phyloP scores from a whole-genome alignment of 37 sponge, comb jelly and placozoan species.

The Haliclona indistincta region DNA sequence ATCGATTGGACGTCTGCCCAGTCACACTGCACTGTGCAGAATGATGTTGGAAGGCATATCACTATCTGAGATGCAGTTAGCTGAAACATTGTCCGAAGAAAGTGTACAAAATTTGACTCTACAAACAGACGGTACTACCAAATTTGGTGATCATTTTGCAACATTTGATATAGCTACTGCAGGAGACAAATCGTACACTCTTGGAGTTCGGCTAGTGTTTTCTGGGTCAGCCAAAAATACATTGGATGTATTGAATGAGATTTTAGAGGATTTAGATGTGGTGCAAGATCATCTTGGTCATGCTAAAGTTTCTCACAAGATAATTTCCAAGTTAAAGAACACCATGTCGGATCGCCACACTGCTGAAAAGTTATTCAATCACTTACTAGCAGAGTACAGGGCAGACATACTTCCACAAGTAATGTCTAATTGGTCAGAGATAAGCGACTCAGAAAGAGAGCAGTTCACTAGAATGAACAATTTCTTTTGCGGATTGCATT shows the following conservation, averaged over 20 bases:
- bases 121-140: constrained; percentile 43
- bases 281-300: neutral
- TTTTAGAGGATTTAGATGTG: constrained; percentile 38
- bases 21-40: neutral
- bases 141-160: constrained; percentile 29
- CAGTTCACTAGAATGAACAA: constrained; percentile 25
- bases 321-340: constrained; percentile 30
- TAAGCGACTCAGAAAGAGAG: constrained; percentile 1
- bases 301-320: constrained; percentile 10
- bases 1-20: constrained; percentile 18
- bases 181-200: neutral
- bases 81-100: constrained; percentile 5
- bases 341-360: constrained; percentile 60
- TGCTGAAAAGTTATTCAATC: constrained; percentile 41
- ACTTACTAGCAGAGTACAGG: constrained; percentile 23
- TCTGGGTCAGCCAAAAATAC: constrained; percentile 49
- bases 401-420: constrained; percentile 22
- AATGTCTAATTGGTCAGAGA: constrained; percentile 3
- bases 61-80: constrained; percentile 22
- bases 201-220: constrained; percentile 37
- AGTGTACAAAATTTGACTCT: neutral
- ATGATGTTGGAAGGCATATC: constrained; percentile 26
- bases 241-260: constrained; percentile 21
- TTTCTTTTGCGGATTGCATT: constrained; percentile 32
- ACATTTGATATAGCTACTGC: constrained; percentile 22